A percentile compares a stretch with the other conserved stretches of the same genome.
Conservation (phyloP, 2,113 vertebrate species). For the Hydrochoerus hydrochaeris region DNA sequence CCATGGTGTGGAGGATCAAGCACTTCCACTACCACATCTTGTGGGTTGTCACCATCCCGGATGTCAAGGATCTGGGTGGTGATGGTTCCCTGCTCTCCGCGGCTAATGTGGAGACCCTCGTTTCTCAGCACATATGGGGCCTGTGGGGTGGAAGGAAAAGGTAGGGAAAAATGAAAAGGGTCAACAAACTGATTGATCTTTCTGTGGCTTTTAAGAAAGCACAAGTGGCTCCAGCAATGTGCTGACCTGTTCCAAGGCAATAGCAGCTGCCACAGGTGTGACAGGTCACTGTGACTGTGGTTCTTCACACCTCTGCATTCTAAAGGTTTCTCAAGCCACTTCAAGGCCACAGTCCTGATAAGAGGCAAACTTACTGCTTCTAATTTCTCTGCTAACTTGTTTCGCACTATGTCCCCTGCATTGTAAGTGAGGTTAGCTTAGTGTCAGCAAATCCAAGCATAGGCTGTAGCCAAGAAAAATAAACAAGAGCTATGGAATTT, state of each 20-base stretch:
- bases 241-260: neutral
- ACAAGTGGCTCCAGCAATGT: neutral
- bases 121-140: slow-evolving; percentile 91
- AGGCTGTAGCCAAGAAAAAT: neutral
- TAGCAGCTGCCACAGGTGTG: neutral
- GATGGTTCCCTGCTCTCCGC: slow-evolving; percentile 85
- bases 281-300: neutral
- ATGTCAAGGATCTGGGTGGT: slow-evolving; percentile 89
- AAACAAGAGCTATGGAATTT: neutral
- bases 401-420: neutral
- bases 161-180: neutral
- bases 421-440: neutral
- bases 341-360: neutral
- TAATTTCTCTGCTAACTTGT: neutral
- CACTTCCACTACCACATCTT: slow-evolving; percentile 90
- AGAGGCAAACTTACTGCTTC: neutral
- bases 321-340: neutral
- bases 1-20: slow-evolving; percentile 91
- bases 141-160: slow-evolving; percentile 80
- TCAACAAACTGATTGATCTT: neutral
- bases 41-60: slow-evolving; percentile 93
- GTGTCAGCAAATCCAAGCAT: neutral
- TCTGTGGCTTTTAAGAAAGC: neutral
- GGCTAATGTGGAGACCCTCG: slow-evolving; percentile 84
- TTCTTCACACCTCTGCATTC: neutral